Percentiles rank a stretch among this genome's conserved stretches.
phyloP scores from a whole-genome alignment of 2,888 invertebrate genomes.

The Invenusta paracnida region DNA sequence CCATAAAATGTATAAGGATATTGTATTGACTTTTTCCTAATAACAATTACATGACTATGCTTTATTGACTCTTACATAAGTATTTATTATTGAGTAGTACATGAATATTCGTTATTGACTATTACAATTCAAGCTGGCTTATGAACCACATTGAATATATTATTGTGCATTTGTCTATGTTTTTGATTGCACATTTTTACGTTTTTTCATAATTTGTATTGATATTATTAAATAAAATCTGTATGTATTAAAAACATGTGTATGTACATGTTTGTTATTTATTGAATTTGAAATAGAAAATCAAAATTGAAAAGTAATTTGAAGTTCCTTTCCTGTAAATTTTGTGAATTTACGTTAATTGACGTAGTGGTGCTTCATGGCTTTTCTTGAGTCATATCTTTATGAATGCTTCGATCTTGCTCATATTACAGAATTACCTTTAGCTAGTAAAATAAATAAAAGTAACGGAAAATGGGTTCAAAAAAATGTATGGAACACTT shows the following conservation, averaged over 20 bases:
- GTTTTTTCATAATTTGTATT: constrained; percentile 2
- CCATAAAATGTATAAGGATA: neutral
- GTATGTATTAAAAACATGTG: neutral
- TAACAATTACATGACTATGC: neutral
- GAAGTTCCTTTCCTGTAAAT: neutral
- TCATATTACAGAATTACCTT: constrained; percentile 19
- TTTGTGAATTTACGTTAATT: neutral
- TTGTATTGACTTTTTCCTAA: neutral
- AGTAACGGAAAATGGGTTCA: neutral
- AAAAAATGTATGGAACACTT: neutral
- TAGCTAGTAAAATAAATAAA: neutral
- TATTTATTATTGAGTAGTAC: constrained; percentile 16
- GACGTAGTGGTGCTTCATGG: neutral
- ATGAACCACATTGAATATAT: neutral
- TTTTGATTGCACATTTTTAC: too few relatives aligned
- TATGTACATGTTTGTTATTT: neutral
- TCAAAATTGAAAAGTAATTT: neutral
- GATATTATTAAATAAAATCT: neutral
- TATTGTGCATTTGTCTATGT: neutral
- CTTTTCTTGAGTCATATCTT: neutral
- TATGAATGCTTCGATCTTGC: neutral
- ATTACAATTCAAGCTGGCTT: constrained; percentile 14
- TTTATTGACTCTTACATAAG: constrained; percentile 19
- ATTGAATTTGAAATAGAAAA: neutral
- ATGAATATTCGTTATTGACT: neutral